A percentile compares a stretch with the other conserved stretches of the same genome.
Conservation (phyloP, 2,888 invertebrate species). For the Myopa tessellatipennis region DNA sequence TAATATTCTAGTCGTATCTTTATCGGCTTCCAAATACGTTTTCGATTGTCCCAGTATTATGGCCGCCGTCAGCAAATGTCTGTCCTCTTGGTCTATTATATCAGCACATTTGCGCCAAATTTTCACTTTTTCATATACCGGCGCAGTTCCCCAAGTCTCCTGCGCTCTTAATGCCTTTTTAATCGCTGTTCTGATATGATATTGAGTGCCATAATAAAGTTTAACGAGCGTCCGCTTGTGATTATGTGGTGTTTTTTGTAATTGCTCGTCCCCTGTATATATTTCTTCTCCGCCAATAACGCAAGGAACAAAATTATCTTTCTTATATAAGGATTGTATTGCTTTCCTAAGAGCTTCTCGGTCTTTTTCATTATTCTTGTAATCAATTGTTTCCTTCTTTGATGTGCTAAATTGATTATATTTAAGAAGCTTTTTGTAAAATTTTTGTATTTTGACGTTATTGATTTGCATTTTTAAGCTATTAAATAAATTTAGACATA, state of each 20-base stretch:
- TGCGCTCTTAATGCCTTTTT: slow-evolving; percentile 77
- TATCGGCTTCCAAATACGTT: slow-evolving; percentile 92
- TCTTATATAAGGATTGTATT: slow-evolving; percentile 29
- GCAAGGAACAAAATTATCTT: slow-evolving; percentile 81
- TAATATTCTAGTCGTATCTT: slow-evolving; percentile 93
- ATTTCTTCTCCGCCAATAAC: slow-evolving; percentile 88
- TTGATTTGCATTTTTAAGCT: slow-evolving; percentile 2
- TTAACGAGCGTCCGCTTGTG: slow-evolving; percentile 86
- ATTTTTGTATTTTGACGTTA: neutral
- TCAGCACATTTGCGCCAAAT: slow-evolving; percentile 88
- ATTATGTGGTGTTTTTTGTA: slow-evolving; percentile 89
- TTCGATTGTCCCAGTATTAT: slow-evolving; percentile 96
- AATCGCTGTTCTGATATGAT: slow-evolving; percentile 85
- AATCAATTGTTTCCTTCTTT: slow-evolving; percentile 11
- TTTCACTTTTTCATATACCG: slow-evolving; percentile 79
- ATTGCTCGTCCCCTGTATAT: slow-evolving; percentile 76
- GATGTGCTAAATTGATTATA: neutral
- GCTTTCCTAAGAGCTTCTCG: slow-evolving; percentile 23
- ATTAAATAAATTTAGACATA: slow-evolving; percentile 9
- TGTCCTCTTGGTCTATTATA: slow-evolving; percentile 83
- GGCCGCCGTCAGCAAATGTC: slow-evolving; percentile 87
- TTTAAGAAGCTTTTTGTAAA: neutral
- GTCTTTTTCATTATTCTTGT: slow-evolving; percentile 17
- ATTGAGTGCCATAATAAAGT: slow-evolving; percentile 87
- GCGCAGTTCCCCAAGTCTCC: slow-evolving; percentile 84